Conservation (phyloP, 2,888 invertebrate genomes). For the Xestia sexstrigata region DNA sequence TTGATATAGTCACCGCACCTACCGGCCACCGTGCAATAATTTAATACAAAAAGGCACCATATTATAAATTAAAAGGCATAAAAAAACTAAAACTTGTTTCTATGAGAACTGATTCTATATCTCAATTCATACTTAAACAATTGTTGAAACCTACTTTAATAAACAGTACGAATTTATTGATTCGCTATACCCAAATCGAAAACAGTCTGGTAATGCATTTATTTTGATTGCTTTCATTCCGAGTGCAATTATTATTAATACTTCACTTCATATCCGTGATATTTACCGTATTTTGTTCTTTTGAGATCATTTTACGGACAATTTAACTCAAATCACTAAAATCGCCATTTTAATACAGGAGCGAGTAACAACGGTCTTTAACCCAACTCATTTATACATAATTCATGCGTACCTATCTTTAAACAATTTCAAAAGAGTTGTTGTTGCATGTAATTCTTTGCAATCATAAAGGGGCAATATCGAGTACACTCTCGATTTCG, state of each 20-base stretch:
- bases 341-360: conserved; percentile 77
- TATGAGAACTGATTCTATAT: conserved; percentile 49
- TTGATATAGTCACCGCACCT: conserved; percentile 32
- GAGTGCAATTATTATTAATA: conserved; percentile 62
- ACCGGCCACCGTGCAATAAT: conserved; percentile 35
- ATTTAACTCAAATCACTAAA: conserved; percentile 81
- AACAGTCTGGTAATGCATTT: conserved; percentile 48
- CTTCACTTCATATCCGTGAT: conserved; percentile 56
- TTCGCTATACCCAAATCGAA: conserved; percentile 57
- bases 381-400: conserved; percentile 79
- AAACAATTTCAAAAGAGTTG: conserved; percentile 77
- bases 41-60: conserved; percentile 32
- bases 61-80: conserved; percentile 23
- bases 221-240: conserved; percentile 63
- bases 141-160: conserved; percentile 25
- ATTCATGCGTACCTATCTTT: conserved; percentile 82
- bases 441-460: conserved; percentile 77
- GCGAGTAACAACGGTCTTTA: conserved; percentile 78
- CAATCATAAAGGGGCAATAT: conserved; percentile 77
- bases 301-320: conserved; percentile 81
- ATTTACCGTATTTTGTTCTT: conserved; percentile 66
- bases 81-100: conserved; percentile 41
- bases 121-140: conserved; percentile 42
- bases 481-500: conserved; percentile 82
- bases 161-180: conserved; percentile 59